A percentile compares a stretch with the other conserved stretches of the same genome.
These are phyloP conservation scores for Agelas oroides DNA, from an alignment of 37 sponge, comb jelly and placozoan species.

Conservation along the genomic window DNA sequence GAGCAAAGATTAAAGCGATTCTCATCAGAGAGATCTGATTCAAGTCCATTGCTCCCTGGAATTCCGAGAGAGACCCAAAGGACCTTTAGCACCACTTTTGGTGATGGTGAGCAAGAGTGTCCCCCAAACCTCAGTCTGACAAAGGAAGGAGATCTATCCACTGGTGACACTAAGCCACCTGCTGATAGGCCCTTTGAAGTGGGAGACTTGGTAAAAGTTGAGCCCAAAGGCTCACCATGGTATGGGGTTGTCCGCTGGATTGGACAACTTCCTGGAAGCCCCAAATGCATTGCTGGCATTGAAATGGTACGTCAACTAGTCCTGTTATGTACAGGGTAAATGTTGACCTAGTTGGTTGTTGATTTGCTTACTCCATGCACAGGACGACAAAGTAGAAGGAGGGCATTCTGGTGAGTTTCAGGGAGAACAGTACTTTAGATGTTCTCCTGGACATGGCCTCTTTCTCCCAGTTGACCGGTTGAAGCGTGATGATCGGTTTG, in stretches of 20 bases:
- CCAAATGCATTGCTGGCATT: constrained; percentile 12
- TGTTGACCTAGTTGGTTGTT: too few species aligned
- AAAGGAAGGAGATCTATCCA: too few species aligned
- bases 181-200: constrained; percentile 1
- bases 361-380: too few species aligned
- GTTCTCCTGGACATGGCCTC: constrained; percentile 11
- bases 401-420: constrained; percentile 11
- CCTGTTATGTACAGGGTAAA: too few species aligned
- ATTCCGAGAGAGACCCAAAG: too few species aligned
- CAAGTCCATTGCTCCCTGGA: too few species aligned
- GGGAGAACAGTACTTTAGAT: constrained; percentile 9
- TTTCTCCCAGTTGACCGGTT: not conserved
- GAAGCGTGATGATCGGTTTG: constrained; percentile 44
- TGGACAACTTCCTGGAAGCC: not conserved
- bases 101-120: not conserved
- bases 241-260: constrained; percentile 54
- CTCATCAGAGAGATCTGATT: too few species aligned
- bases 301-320: constrained; percentile 33
- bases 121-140: too few species aligned
- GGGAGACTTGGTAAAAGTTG: constrained; percentile 14
- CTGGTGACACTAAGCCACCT: not conserved
- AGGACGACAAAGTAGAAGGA: constrained; percentile 14
- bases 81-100: not conserved
- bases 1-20: too few species aligned
- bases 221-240: not conserved